Evolutionary conservation across 2,797 vertebrate genomes (phyloP).

Genomic region (Chaenodraco wilsoni): DNA sequence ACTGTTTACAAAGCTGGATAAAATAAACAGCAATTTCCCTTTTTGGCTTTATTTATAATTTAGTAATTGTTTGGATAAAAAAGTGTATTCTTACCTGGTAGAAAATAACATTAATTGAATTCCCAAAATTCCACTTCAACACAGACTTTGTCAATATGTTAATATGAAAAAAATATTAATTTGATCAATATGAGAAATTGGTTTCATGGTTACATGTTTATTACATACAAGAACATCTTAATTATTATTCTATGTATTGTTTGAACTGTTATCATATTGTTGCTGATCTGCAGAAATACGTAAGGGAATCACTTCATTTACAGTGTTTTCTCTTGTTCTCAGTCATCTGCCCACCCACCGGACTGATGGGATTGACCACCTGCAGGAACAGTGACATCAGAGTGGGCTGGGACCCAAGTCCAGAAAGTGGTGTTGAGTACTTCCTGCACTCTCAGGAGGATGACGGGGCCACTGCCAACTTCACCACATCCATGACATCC

Average conservation of each 20-base stretch:
- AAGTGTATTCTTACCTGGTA: not conserved
- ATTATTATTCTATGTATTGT: not conserved
- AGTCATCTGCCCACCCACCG: constrained; percentile 82
- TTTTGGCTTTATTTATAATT: not conserved
- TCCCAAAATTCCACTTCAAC: not conserved
- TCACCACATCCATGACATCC: constrained; percentile 51
- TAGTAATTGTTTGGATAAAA: not conserved
- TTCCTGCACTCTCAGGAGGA: constrained; percentile 51
- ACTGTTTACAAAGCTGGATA: not conserved
- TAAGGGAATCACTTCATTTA: not conserved
- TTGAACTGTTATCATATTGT: not conserved
- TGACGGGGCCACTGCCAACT: constrained; percentile 33
- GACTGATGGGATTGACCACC: constrained; percentile 55
- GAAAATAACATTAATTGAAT: not conserved
- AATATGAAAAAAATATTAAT: not conserved
- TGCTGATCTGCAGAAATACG: not conserved
- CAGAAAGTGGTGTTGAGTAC: constrained; percentile 62
- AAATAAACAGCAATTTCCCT: not conserved
- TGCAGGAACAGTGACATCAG: constrained; percentile 77
- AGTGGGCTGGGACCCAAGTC: constrained; percentile 76
- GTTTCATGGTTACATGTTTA: not conserved
- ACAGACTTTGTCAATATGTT: not conserved
- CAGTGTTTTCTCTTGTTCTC: constrained; percentile 11
- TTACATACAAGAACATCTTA: not conserved
- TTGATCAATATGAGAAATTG: not conserved